These are phyloP conservation scores for Subacronicta megacephala DNA, from an alignment of 2,888 invertebrate species.

Conservation along the genomic window DNA sequence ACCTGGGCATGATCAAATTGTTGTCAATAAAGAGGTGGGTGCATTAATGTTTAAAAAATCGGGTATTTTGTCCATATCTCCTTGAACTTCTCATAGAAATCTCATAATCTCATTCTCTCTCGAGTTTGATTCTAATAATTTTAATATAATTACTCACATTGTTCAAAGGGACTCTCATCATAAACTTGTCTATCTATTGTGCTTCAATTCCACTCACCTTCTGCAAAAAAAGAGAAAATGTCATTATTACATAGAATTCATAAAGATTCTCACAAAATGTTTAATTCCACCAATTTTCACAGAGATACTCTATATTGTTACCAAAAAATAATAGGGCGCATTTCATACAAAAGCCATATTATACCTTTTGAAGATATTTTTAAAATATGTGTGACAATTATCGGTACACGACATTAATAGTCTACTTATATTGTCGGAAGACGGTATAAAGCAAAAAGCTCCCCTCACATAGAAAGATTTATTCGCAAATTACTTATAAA, in stretches of 20 bases:
- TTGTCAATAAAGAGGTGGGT: constrained; percentile 18
- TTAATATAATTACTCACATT: constrained; percentile 31
- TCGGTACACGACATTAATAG: constrained; percentile 89
- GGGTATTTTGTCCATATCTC: neutral
- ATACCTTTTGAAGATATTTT: constrained; percentile 73
- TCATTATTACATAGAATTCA: constrained; percentile 58
- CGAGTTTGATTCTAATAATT: neutral
- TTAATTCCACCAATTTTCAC: constrained; percentile 54
- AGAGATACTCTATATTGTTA: constrained; percentile 62
- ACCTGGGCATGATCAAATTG: constrained; percentile 23
- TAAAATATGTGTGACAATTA: constrained; percentile 90
- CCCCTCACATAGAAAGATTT: constrained; percentile 84
- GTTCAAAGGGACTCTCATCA: constrained; percentile 35
- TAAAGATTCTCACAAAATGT: constrained; percentile 69
- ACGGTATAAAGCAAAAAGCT: constrained; percentile 75
- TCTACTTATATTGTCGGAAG: constrained; percentile 81
- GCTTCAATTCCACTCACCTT: constrained; percentile 78
- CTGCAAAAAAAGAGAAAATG: constrained; percentile 81
- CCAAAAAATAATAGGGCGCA: constrained; percentile 67
- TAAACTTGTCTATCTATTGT: constrained; percentile 50
- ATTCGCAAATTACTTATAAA: constrained; percentile 89
- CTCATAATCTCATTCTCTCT: too few species aligned
- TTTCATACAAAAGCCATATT: constrained; percentile 64
- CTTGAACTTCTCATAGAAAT: too few species aligned
- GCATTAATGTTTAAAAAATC: neutral